Base-by-base conservation (phyloP, 2,888 invertebrate genomes). In the Cheilosia soror region DNA sequence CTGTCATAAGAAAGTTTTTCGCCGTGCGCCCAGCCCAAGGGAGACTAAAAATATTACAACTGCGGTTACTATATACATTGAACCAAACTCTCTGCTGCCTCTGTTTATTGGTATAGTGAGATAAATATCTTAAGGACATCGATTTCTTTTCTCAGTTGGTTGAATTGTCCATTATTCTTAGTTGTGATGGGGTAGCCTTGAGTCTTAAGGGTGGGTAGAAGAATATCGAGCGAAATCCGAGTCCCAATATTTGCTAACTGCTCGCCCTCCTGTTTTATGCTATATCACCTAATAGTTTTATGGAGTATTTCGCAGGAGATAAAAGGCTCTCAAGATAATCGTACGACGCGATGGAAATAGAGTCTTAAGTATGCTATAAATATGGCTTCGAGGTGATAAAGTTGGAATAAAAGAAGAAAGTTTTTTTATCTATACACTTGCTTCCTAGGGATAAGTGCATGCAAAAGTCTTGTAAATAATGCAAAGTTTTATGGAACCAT, bases 41-140 rank as follows among this genome's bases (percentile, higher is more conserved):
- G 62, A 42, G 58, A 47, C 69, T 63, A 33, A 60, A 60, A 51
- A 44, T 62, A 68, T 63, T 49, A 71, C 69, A 62, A 71, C 53
- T 42, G 27, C 5, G 47, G 66, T 42, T 76, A 37, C 69, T 55
- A 20, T 47, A 53, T 62, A 20, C 55, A 53, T 62, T 33, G 47
- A 44, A 53, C n/a, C 53, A n/a, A n/a, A 37, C 57, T 29, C 40
- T 29, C 15, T 44, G 60, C 25, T 55, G 15, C 15, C 27, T 27
- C 9, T 11, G n/a, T 31, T 66, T 66, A 63, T 78, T 63, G 63
- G 62, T 63, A 20, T 20, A 63, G 49, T 47, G 55, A 71, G 78
- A 78, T 78, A 78, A 62, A 55, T 62, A 78, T 78, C 78, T 69
- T 68, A 69, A 78, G 33, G 78, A 71, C 65, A 72, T 72, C 78